A percentile compares a stretch with the other conserved stretches of the same genome.
phyloP scores from a whole-genome alignment of 2,888 invertebrate species.

The Uropetala carovei region DNA sequence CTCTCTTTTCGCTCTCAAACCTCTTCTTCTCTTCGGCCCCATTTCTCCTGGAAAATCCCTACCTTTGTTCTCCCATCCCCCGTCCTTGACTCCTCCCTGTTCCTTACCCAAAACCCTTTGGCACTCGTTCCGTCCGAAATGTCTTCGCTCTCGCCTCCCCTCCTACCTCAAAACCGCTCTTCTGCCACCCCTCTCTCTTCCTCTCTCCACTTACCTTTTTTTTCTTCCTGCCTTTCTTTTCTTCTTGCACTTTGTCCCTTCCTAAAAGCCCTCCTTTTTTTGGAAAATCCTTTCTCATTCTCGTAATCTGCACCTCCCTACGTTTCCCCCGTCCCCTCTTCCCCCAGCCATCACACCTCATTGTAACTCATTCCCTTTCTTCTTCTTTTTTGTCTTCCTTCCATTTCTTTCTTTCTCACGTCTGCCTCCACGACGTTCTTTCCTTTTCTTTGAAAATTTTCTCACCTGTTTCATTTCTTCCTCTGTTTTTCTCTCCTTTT shows the following conservation, averaged over 20 bases:
- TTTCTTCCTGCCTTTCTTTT: background rate
- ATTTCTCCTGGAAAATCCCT: constrained; percentile 14
- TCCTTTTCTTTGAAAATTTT: too few species aligned
- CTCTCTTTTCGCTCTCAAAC: too few species aligned
- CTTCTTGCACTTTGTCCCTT: background rate
- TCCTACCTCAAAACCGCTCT: background rate
- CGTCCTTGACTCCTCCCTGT: background rate
- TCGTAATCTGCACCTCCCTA: background rate
- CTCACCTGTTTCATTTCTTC: too few species aligned
- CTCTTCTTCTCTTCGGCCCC: background rate
- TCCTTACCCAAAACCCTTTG: background rate
- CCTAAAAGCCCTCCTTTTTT: background rate
- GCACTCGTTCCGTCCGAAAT: background rate
- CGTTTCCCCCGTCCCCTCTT: background rate
- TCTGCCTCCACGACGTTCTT: too few species aligned
- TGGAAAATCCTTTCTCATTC: constrained; percentile 19
- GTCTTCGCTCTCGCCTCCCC: background rate
- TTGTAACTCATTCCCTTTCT: background rate
- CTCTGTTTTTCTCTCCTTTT: too few species aligned
- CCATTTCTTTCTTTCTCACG: background rate
- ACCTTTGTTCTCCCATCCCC: background rate
- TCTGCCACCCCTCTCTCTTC: background rate
- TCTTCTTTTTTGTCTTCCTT: background rate
- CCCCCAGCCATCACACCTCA: background rate
- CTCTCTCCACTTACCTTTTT: too few species aligned